phyloP scores from a whole-genome alignment of 2,888 invertebrate species.

The Lutraria lutraria region DNA sequence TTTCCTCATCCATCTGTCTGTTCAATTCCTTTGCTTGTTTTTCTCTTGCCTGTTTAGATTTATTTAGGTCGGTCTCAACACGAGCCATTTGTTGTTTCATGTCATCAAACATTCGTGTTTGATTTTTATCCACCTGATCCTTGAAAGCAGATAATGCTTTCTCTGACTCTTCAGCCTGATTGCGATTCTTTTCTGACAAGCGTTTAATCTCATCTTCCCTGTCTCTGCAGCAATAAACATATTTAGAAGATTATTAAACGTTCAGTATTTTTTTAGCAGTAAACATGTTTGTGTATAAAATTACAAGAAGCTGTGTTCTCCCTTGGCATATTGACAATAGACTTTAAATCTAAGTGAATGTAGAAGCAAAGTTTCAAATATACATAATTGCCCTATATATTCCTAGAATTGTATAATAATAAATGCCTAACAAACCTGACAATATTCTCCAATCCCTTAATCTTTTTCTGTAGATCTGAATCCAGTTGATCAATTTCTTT shows the following conservation, averaged over 20 bases:
- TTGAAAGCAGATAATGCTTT: constrained; percentile 84
- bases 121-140: constrained; percentile 84
- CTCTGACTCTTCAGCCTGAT: constrained; percentile 82
- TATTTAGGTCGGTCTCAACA: constrained; percentile 83
- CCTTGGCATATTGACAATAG: too few species aligned
- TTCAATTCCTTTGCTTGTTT: constrained; percentile 84
- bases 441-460: constrained; percentile 80
- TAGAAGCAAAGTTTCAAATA: too few species aligned
- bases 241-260: not conserved
- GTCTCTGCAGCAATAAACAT: constrained; percentile 76
- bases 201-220: constrained; percentile 83
- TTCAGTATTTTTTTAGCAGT: not conserved
- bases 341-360: too few species aligned
- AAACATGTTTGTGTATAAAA: too few species aligned
- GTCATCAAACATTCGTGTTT: constrained; percentile 84
- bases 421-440: constrained; percentile 80
- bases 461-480: constrained; percentile 80
- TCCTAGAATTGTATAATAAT: too few species aligned
- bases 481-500: constrained; percentile 84
- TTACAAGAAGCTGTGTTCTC: too few species aligned
- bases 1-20: constrained; percentile 82
- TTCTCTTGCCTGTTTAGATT: constrained; percentile 84
- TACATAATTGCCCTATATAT: too few species aligned
- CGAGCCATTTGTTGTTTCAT: constrained; percentile 86
- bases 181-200: constrained; percentile 78